Evolutionary conservation across 2,113 vertebrate genomes (phyloP), one percentile per base, ranked within the genome.

Genomic region (Rafetus swinhoei): DNA sequence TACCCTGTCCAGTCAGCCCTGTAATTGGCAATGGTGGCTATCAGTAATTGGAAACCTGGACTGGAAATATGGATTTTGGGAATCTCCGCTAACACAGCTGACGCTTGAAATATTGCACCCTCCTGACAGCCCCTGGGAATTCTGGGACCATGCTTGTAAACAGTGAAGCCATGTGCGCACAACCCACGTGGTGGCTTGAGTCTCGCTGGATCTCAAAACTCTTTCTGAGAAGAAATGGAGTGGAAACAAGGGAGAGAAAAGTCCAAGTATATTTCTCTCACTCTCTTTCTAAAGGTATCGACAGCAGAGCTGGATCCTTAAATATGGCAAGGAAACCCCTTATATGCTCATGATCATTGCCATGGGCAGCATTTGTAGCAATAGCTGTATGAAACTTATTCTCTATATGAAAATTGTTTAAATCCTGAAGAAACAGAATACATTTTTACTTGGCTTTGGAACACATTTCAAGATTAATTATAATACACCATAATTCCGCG

Each of bases 141-240:
- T 90, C 93, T 1, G 32, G 93, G 86, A 87, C 9, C 3, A 82
- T 97, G 97, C 97, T 97, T 98, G 95, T 97, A 97, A 98, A 97
- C 84, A 97, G 89, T 1, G 0, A 0, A 21, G 93, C 96, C 97
- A 97, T 1, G 89, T 92, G 96, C 88, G 5, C 1, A 0, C 4
- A 0, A 72, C 76, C 95, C 96, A 95, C 19, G 19, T 97, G 95
- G 87, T 85, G 79, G 1, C 82, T 88, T 0, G 0, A 52, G 35
- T 50, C 84, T 1, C 0, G 21, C 82, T 13, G 45, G 95, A 95
- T 89, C 90, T 93, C 95, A 82, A 92, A 82, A 92, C 32, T 7
- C 18, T 60, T 2, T 0, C 29, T 55, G 52, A 77, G n/a, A 83
- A 18, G 3, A 72, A 45, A 32, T 19, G 14, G 57, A 2, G 81